A percentile compares a stretch with the other conserved stretches of the same genome.
These are phyloP conservation scores for Steinernema feltiae DNA, from an alignment of 1,140 invertebrate genomes.

Conservation along the genomic window DNA sequence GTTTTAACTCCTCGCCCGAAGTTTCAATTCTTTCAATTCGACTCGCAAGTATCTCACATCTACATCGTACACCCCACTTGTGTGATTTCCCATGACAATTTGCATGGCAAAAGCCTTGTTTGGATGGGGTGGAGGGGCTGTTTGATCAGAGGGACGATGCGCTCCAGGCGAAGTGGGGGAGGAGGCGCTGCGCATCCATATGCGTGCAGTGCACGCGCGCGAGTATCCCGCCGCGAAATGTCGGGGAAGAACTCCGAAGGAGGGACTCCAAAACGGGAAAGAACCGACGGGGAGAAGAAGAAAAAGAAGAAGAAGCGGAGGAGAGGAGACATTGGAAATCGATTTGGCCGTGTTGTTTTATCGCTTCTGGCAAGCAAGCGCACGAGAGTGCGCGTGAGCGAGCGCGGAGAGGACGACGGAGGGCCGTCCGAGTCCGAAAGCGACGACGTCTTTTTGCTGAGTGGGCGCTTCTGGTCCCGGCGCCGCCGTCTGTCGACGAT, in stretches of 20 bases:
- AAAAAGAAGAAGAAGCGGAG: neutral
- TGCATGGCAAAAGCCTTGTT: slow-evolving; percentile 1
- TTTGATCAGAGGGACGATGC: neutral
- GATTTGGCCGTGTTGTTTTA: slow-evolving; percentile 13
- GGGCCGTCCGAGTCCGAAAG: neutral
- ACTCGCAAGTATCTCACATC: neutral
- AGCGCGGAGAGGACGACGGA: slow-evolving; percentile 11
- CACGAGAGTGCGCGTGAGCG: neutral
- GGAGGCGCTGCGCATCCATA: neutral
- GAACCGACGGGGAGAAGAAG: neutral
- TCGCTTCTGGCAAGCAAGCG: neutral
- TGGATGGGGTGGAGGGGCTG: neutral
- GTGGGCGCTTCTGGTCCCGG: neutral
- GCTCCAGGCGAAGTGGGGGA: neutral
- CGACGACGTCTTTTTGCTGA: neutral
- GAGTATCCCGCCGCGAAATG: neutral
- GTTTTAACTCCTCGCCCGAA: no score
- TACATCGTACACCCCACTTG: neutral
- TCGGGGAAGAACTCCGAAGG: no score
- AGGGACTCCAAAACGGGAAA: neutral
- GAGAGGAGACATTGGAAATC: slow-evolving; percentile 12
- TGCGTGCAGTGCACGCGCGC: neutral
- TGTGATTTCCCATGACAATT: slow-evolving; percentile 15
- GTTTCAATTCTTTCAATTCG: slow-evolving; percentile 6
- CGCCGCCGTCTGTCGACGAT: neutral